A percentile compares a stretch with the other conserved stretches of the same genome.
phyloP scores from a whole-genome alignment of 1,140 invertebrate species.

The Sarcophaga peregrina region DNA sequence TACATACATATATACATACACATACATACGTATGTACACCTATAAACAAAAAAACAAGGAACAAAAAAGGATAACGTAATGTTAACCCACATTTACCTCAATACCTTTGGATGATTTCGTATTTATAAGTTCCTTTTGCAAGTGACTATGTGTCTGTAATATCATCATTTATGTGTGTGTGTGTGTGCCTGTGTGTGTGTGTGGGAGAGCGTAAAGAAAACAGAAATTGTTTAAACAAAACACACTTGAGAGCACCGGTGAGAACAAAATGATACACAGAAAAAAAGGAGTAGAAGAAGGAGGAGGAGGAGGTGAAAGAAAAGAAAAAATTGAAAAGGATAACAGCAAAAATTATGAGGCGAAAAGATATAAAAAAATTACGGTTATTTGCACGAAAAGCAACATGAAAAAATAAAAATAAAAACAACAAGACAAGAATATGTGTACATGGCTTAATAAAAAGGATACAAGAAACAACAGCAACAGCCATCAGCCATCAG shows the following conservation, averaged over 20 bases:
- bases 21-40: neutral
- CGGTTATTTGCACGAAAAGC: too few relatives aligned
- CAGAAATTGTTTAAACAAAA: too few relatives aligned
- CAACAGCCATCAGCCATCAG: too few relatives aligned
- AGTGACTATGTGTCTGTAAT: too few relatives aligned
- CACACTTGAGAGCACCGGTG: too few relatives aligned
- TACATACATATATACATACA: neutral
- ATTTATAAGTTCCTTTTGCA: too few relatives aligned
- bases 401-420: neutral
- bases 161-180: neutral
- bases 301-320: too few relatives aligned
- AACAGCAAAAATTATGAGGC: slow-evolving; percentile 19
- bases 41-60: neutral
- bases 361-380: neutral
- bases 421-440: neutral
- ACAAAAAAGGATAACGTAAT: neutral
- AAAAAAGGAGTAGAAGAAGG: too few relatives aligned
- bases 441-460: neutral
- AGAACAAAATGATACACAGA: too few relatives aligned
- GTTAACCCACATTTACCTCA: slow-evolving; percentile 3
- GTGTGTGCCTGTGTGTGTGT: neutral
- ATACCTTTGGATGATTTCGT: neutral
- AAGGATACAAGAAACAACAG: too few relatives aligned
- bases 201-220: too few relatives aligned
- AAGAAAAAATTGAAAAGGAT: neutral